A percentile compares a stretch with the other conserved stretches of the same genome.
Conservation (phyloP, 2,888 invertebrate species). For the Drosophila greeni region DNA sequence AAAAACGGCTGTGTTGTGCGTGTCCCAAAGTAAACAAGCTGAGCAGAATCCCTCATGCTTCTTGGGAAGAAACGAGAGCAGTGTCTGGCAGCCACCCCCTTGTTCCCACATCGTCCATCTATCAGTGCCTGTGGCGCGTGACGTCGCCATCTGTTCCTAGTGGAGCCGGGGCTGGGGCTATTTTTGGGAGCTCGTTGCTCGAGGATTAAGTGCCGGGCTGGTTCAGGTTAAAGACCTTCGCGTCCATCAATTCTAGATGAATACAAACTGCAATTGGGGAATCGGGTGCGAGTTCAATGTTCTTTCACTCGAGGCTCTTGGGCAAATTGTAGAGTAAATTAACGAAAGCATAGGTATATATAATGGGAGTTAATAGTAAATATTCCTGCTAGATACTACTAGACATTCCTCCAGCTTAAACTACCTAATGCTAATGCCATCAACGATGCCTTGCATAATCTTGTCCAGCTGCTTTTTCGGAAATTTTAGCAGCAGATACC, state of each 20-base stretch:
- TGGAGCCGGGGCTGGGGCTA: slow-evolving; percentile 35
- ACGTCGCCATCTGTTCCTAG: slow-evolving; percentile 42
- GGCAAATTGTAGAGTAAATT: not conserved
- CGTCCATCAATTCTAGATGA: slow-evolving; percentile 31
- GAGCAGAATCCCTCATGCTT: not conserved
- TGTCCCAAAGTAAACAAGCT: slow-evolving; percentile 9
- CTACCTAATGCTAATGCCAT: not conserved
- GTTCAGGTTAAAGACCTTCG: slow-evolving; percentile 61
- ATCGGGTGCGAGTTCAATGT: slow-evolving; percentile 44
- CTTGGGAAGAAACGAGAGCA: slow-evolving; percentile 4
- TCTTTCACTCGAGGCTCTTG: slow-evolving; percentile 1
- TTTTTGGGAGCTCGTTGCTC: slow-evolving; percentile 43
- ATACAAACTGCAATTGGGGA: slow-evolving; percentile 22
- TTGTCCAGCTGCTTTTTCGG: slow-evolving; percentile 2
- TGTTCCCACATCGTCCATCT: slow-evolving; percentile 38
- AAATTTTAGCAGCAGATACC: slow-evolving; percentile 1
- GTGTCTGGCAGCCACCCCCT: slow-evolving; percentile 1
- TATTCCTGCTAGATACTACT: too few species aligned
- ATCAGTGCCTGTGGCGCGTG: slow-evolving; percentile 54
- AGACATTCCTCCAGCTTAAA: not conserved
- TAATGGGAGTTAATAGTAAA: not conserved
- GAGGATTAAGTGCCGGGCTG: slow-evolving; percentile 50
- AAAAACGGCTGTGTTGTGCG: slow-evolving; percentile 6
- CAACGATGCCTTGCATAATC: slow-evolving; percentile 26
- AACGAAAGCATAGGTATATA: not conserved